A percentile compares a stretch with the other conserved stretches of the same genome.
These are phyloP conservation scores for Gymnobelideus leadbeateri DNA, from an alignment of 2,113 vertebrate genomes.

Conservation along the genomic window DNA sequence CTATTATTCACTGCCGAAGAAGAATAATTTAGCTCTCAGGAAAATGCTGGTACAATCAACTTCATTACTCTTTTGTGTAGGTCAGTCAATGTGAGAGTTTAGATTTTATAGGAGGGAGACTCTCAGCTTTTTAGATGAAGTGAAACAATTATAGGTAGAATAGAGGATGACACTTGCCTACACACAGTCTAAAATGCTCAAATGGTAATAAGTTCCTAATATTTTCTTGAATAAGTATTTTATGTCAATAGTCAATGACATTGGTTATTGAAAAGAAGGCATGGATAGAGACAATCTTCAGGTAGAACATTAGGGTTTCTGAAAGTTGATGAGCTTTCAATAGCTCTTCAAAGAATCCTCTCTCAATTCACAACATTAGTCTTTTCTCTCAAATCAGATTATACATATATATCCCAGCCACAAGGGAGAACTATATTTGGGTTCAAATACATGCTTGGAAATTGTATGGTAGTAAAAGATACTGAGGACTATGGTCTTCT, in stretches of 20 bases:
- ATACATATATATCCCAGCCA: constrained; percentile 26
- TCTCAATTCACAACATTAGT: neutral
- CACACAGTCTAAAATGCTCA: neutral
- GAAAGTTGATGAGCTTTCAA: constrained; percentile 40
- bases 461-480: neutral
- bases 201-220: neutral
- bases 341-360: constrained; percentile 12
- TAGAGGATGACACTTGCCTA: neutral
- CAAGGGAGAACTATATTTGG: neutral
- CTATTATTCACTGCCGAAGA: constrained; percentile 44
- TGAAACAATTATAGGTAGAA: neutral
- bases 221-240: neutral
- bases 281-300: neutral
- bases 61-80: neutral
- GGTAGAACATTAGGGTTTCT: neutral
- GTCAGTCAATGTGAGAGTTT: constrained; percentile 4
- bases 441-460: neutral
- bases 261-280: neutral
- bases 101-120: neutral
- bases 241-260: constrained; percentile 4
- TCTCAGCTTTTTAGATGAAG: neutral
- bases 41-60: constrained; percentile 38
- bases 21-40: constrained; percentile 45
- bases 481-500: neutral
- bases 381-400: too few species aligned